Percentiles rank a stretch among this genome's conserved stretches.
Conservation (phyloP, 2,888 invertebrate species). For the Mongoloraphidia duomilia region DNA sequence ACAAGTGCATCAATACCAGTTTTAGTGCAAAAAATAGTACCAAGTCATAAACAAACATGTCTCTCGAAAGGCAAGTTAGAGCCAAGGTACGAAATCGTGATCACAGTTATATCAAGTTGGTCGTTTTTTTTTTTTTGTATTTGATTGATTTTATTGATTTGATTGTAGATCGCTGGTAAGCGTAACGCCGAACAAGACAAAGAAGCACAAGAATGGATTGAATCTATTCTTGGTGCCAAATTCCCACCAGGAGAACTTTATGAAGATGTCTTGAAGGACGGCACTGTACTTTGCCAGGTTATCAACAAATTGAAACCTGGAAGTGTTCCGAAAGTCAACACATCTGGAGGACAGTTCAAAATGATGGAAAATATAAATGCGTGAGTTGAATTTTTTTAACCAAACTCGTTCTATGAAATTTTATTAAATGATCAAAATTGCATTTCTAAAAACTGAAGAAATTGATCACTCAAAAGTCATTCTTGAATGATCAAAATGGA, state of each 20-base stretch:
- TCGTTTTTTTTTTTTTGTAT: slow-evolving; percentile 1
- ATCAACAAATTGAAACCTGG: slow-evolving; percentile 91
- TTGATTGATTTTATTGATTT: slow-evolving; percentile 12
- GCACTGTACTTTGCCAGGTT: slow-evolving; percentile 81
- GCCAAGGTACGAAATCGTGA: slow-evolving; percentile 53
- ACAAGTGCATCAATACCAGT: slow-evolving; percentile 11
- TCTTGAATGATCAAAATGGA: no score
- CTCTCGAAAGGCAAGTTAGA: slow-evolving; percentile 84
- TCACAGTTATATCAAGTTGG: not conserved
- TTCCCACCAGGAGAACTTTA: slow-evolving; percentile 68
- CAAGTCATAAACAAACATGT: slow-evolving; percentile 42
- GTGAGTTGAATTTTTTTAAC: slow-evolving; percentile 36
- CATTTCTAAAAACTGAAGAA: no score
- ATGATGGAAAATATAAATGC: slow-evolving; percentile 99
- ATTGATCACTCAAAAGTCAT: no score
- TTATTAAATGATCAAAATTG: no score
- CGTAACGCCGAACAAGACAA: slow-evolving; percentile 68
- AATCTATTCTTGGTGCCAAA: slow-evolving; percentile 70
- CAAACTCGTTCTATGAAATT: no score
- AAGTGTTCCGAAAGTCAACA: slow-evolving; percentile 79
- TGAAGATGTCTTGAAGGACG: slow-evolving; percentile 85
- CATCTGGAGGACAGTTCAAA: slow-evolving; percentile 92
- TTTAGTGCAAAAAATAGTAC: not conserved
- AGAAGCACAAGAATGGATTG: slow-evolving; percentile 89
- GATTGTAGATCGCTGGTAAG: slow-evolving; percentile 61